Conservation (phyloP, 1,140 invertebrate species). For the Cecropterus lyciades region DNA sequence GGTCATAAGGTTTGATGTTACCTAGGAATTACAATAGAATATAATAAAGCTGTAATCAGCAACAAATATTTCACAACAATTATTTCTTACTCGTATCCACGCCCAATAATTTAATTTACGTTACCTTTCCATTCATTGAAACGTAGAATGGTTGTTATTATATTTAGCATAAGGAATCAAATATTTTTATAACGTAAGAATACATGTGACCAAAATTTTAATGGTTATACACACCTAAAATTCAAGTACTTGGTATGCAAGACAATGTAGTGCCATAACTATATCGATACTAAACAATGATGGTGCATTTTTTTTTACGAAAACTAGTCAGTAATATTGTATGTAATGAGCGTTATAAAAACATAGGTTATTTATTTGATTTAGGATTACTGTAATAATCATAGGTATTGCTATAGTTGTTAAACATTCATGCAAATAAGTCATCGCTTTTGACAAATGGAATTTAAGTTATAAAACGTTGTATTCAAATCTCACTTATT, state of each 20-base stretch:
- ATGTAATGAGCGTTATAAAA: constrained; percentile 53
- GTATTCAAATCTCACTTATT: no score
- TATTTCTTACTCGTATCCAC: background rate
- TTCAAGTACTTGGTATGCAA: constrained; percentile 8
- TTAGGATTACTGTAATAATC: constrained; percentile 18
- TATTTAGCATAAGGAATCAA: constrained; percentile 59
- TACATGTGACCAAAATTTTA: constrained; percentile 62
- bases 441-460: no score
- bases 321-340: constrained; percentile 68
- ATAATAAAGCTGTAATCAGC: background rate
- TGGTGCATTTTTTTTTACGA: constrained; percentile 57
- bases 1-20: no score
- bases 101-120: constrained; percentile 38
- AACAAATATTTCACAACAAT: no score
- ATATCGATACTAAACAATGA: constrained; percentile 41
- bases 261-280: constrained; percentile 56
- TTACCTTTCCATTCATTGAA: constrained; percentile 52
- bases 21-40: no score
- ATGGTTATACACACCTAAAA: constrained; percentile 49
- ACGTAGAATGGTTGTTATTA: constrained; percentile 55
- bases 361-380: constrained; percentile 52
- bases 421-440: no score
- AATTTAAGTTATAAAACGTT: no score
- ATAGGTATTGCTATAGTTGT: background rate
- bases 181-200: constrained; percentile 69